These are phyloP conservation scores for Hydractinia echinata DNA, from an alignment of 30 jellyfish, hydroid and myxozoan genomes.

Conservation along the genomic window DNA sequence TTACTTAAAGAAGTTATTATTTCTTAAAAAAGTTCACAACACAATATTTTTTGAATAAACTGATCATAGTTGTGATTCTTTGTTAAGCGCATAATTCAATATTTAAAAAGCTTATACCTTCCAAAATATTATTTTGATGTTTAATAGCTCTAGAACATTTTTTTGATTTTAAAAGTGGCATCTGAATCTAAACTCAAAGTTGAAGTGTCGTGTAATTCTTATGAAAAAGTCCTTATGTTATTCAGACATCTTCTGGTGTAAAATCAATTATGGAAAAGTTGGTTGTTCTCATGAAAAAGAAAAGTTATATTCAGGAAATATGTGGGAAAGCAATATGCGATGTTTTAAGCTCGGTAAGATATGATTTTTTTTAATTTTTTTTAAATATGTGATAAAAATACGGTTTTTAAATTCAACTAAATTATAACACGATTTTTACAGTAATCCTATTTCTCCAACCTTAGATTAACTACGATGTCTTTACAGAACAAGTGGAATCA, in stretches of 20 bases:
- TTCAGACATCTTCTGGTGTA: neutral
- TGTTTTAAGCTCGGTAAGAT: constrained; percentile 39
- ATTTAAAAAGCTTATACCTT: too few relatives aligned
- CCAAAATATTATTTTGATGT: too few relatives aligned
- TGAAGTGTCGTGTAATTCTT: neutral
- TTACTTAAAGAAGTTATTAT: too few relatives aligned
- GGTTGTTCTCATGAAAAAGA: constrained; percentile 47
- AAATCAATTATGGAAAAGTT: constrained; percentile 24
- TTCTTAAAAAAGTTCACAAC: too few relatives aligned
- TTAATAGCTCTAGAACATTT: too few relatives aligned
- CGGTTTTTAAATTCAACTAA: too few relatives aligned
- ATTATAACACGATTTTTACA: neutral
- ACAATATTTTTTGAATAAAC: too few relatives aligned
- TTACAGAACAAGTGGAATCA: constrained; percentile 35
- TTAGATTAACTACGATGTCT: constrained; percentile 40
- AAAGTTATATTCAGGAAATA: constrained; percentile 58
- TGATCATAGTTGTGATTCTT: too few relatives aligned
- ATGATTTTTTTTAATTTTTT: neutral
- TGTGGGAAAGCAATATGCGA: constrained; percentile 55
- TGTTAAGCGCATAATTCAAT: too few relatives aligned
- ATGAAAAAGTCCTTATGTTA: neutral
- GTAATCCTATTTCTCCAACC: neutral
- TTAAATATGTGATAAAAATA: neutral
- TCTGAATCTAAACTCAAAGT: too few relatives aligned
- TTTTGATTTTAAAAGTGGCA: too few relatives aligned